These are phyloP conservation scores for Pardalotus punctatus DNA, from an alignment of 2,113 vertebrate genomes.

Conservation along the genomic window DNA sequence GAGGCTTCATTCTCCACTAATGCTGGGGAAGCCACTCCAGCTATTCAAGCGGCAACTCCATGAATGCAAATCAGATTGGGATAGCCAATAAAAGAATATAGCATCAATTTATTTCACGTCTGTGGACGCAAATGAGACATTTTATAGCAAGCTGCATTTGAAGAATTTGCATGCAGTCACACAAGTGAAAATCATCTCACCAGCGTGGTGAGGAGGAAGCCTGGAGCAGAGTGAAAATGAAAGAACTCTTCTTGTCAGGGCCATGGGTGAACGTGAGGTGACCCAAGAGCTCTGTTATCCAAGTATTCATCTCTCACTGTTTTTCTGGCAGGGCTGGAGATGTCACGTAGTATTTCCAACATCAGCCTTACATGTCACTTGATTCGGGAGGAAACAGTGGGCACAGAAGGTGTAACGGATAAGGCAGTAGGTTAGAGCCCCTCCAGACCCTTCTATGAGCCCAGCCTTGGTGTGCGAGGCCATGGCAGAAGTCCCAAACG, in stretches of 20 bases:
- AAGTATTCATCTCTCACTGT: not conserved
- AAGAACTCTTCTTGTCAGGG: not conserved
- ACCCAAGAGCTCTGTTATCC: not conserved
- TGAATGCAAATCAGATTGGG: slow-evolving; percentile 41
- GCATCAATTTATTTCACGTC: slow-evolving; percentile 17
- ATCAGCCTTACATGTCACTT: too few relatives aligned
- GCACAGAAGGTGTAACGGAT: not conserved
- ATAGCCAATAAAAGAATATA: slow-evolving; percentile 41
- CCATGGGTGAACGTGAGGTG: not conserved
- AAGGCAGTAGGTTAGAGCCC: fast-evolving
- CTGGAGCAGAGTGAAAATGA: fast-evolving
- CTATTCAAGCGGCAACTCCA: slow-evolving; percentile 5
- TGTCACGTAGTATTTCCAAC: not conserved
- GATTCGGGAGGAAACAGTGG: fast-evolving
- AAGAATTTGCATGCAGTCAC: slow-evolving; percentile 2
- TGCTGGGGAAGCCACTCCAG: not conserved
- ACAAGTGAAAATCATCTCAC: not conserved
- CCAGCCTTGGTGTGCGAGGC: not conserved
- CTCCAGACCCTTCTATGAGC: not conserved
- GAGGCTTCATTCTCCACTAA: not conserved
- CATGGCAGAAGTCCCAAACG: fast-evolving
- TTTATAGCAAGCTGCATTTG: not conserved
- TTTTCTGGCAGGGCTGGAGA: not conserved
- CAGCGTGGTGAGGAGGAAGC: fast-evolving
- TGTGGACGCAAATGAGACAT: slow-evolving; percentile 3